Conservation (phyloP, 2,888 invertebrate species). For the Altica lythri region DNA sequence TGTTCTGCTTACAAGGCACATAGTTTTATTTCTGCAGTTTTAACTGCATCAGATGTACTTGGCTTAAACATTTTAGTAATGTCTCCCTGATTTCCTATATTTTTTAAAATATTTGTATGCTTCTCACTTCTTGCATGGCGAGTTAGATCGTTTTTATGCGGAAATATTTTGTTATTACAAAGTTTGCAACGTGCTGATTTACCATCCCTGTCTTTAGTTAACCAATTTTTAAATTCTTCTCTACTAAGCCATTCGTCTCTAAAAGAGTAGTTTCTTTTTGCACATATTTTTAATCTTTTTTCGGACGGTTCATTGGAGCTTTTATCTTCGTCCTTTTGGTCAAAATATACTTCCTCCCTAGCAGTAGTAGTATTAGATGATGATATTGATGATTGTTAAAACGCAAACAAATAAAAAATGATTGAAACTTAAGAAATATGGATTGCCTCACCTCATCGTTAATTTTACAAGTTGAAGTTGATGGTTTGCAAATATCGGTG, state of each 20-base stretch:
- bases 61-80: background rate
- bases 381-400: background rate
- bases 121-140: background rate
- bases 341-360: background rate
- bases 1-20: background rate
- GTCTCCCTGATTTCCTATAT: background rate
- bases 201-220: background rate
- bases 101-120: background rate
- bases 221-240: background rate
- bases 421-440: background rate
- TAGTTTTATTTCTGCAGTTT: slow-evolving; percentile 7
- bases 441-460: background rate
- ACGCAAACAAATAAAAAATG: background rate
- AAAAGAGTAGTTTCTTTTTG: background rate
- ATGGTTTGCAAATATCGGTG: background rate
- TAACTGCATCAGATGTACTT: no score
- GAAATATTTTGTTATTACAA: background rate
- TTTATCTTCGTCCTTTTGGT: background rate
- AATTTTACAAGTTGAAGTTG: background rate
- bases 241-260: background rate
- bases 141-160: background rate
- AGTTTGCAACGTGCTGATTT: background rate
- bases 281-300: background rate
- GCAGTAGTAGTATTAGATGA: background rate
- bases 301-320: background rate